These are phyloP conservation scores for Nymphalis io DNA, from an alignment of 1,140 invertebrate genomes.

Conservation along the genomic window DNA sequence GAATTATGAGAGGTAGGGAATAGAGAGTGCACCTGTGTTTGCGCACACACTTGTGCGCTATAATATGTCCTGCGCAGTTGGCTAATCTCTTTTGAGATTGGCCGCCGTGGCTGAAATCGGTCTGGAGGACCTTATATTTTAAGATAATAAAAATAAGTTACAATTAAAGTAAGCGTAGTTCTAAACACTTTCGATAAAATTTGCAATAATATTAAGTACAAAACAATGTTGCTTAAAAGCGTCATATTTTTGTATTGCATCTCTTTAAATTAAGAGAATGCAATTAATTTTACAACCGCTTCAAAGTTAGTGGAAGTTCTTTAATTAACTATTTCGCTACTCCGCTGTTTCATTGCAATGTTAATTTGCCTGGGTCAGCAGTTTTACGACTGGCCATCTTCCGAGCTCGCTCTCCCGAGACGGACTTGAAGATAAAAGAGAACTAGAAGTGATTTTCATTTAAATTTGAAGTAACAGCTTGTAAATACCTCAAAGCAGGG, in stretches of 20 bases:
- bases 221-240: background rate
- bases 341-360: constrained; percentile 4
- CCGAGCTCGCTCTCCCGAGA: constrained; percentile 9
- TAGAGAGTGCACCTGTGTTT: no score
- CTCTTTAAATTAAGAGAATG: constrained; percentile 4
- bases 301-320: constrained; percentile 8
- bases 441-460: background rate
- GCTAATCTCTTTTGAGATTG: no score
- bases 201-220: background rate
- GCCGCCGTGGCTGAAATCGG: no score
- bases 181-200: background rate
- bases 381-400: constrained; percentile 21
- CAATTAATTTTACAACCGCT: constrained; percentile 2
- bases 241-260: constrained; percentile 1
- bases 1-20: no score
- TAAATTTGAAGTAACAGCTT: no score
- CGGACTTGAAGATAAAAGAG: background rate
- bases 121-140: no score
- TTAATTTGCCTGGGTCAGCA: constrained; percentile 20
- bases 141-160: no score
- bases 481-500: no score
- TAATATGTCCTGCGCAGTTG: no score
- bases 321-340: constrained; percentile 21
- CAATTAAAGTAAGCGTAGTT: no score
- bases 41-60: no score